Percentiles rank a stretch among this genome's conserved stretches.
These are phyloP conservation scores for Atherinosoma microstoma DNA, from an alignment of 2,797 vertebrate genomes.

Conservation along the genomic window DNA sequence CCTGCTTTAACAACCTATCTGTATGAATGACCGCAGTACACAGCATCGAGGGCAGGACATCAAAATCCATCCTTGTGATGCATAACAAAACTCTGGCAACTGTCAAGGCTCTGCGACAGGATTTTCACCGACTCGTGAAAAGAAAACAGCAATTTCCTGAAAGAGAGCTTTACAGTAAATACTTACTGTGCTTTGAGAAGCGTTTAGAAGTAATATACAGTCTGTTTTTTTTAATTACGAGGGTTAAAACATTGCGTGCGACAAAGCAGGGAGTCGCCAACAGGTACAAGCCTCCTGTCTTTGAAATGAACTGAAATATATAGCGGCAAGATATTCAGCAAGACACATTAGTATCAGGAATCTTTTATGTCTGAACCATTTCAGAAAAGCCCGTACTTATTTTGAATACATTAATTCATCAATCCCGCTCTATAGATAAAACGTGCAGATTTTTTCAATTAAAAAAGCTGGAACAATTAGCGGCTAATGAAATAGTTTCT, in stretches of 20 bases:
- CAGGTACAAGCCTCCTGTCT: conserved; percentile 54
- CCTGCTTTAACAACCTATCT: background rate
- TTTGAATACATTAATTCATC: conserved; percentile 55
- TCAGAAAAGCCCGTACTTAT: conserved; percentile 44
- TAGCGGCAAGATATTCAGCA: conserved; percentile 51
- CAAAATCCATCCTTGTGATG: conserved; percentile 21
- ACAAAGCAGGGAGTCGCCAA: conserved; percentile 27
- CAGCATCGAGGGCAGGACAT: conserved; percentile 5
- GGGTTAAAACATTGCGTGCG: conserved; percentile 7
- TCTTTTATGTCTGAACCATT: conserved; percentile 50
- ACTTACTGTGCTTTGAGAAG: conserved; percentile 2
- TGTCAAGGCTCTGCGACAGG: conserved; percentile 16
- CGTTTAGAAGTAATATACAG: background rate
- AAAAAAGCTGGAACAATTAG: background rate
- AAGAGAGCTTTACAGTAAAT: conserved; percentile 30
- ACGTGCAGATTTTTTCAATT: conserved; percentile 2
- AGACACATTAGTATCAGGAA: conserved; percentile 51
- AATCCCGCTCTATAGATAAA: conserved; percentile 40
- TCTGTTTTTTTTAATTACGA: conserved; percentile 1
- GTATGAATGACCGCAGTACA: background rate
- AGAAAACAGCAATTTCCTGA: conserved; percentile 40
- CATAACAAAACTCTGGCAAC: conserved; percentile 19
- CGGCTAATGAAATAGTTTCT: conserved; percentile 3
- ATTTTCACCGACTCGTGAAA: conserved; percentile 25
- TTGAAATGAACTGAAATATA: conserved; percentile 59